Evolutionary conservation across 2,888 invertebrate genomes (phyloP).

Genomic region (Xanthostigma xanthostigma): DNA sequence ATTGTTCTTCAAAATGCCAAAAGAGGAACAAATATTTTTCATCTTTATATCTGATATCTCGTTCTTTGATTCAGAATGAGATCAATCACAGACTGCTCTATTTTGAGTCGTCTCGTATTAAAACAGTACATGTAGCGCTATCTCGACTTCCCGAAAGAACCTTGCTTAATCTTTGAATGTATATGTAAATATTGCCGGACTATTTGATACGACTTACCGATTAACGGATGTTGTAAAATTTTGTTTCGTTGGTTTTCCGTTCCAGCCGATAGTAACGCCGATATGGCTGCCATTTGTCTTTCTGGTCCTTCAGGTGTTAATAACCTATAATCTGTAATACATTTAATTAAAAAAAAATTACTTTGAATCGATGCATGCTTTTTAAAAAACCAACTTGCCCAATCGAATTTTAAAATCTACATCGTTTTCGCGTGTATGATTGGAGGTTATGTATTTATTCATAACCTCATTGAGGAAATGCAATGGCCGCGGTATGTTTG

Average conservation of each 20-base stretch:
- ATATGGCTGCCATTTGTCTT: slow-evolving; percentile 30
- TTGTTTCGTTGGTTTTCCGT: slow-evolving; percentile 25
- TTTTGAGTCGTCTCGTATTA: no score
- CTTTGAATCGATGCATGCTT: slow-evolving; percentile 3
- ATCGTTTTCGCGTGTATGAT: slow-evolving; percentile 18
- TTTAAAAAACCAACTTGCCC: slow-evolving; percentile 10
- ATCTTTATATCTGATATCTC: no score
- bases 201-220: slow-evolving; percentile 19
- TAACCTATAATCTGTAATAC: slow-evolving; percentile 24
- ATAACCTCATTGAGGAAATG: slow-evolving; percentile 24
- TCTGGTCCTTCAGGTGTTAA: slow-evolving; percentile 23
- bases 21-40: no score
- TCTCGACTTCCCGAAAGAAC: no score
- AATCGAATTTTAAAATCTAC: slow-evolving; percentile 15
- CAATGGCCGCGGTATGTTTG: slow-evolving; percentile 23
- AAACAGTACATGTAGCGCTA: no score
- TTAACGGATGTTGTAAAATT: slow-evolving; percentile 30
- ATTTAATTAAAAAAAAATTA: slow-evolving; percentile 3
- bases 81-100: no score
- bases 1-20: no score
- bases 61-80: no score
- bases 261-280: slow-evolving; percentile 26
- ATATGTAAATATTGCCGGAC: neutral
- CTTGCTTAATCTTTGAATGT: no score
- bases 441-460: slow-evolving; percentile 21